phyloP scores from a whole-genome alignment of 2,113 vertebrate species.

The Lichenostomus cassidix region DNA sequence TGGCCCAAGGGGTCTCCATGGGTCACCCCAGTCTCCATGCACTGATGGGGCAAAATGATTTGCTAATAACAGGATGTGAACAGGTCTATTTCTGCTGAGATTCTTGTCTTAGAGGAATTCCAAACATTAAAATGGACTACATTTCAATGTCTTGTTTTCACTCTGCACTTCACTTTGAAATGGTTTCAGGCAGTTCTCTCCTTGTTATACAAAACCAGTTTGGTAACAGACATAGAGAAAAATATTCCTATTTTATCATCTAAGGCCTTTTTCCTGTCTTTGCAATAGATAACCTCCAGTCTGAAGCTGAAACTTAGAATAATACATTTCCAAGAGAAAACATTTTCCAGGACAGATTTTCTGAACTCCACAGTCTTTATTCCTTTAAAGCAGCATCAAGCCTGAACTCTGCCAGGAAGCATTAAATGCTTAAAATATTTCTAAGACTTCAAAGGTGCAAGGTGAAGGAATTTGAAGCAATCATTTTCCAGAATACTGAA shows the following conservation, averaged over 20 bases:
- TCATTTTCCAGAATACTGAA: neutral
- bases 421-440: neutral
- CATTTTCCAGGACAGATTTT: neutral
- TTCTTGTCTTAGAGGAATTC: neutral
- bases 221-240: accelerated
- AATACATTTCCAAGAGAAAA: neutral
- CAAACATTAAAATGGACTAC: neutral
- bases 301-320: neutral
- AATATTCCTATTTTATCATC: neutral
- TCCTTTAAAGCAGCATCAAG: neutral
- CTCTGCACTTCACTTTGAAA: neutral
- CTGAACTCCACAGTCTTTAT: neutral
- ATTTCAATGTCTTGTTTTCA: neutral
- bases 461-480: neutral
- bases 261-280: neutral
- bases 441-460: neutral
- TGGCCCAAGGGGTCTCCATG: neutral
- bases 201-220: neutral
- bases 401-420: neutral
- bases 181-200: neutral
- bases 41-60: neutral
- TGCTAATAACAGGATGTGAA: neutral
- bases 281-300: neutral
- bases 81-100: neutral
- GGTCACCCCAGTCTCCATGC: neutral